Percentiles rank a stretch among this genome's conserved stretches.
Conservation (phyloP, 2,797 vertebrate species). For the Coracias cyanogaster region DNA sequence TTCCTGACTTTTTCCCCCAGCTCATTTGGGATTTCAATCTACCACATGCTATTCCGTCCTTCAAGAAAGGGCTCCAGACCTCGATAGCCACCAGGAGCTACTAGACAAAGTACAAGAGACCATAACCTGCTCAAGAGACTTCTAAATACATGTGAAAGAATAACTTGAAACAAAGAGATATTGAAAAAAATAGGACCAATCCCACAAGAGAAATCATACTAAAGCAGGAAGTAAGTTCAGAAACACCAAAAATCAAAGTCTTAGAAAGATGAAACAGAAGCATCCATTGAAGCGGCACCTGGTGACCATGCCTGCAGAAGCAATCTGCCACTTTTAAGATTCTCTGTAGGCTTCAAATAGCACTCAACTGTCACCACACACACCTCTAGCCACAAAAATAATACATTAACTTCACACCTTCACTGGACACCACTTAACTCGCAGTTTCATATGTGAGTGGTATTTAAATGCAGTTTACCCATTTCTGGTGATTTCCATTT, state of each 20-base stretch:
- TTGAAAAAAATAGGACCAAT: background rate
- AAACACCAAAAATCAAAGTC: background rate
- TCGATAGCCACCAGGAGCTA: rapidly evolving
- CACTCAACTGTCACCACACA: background rate
- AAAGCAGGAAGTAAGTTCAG: background rate
- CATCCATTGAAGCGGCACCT: background rate
- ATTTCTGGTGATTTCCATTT: constrained; percentile 78
- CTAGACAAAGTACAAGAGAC: background rate
- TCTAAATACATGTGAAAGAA: background rate
- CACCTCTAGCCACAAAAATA: background rate
- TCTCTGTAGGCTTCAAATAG: background rate
- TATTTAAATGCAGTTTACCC: constrained; percentile 32
- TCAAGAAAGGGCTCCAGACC: background rate
- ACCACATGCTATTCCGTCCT: background rate
- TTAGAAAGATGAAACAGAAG: background rate
- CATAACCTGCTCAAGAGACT: background rate
- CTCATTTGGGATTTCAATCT: background rate
- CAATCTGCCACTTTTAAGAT: background rate
- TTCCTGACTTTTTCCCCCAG: background rate
- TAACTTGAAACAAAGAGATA: background rate
- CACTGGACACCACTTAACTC: background rate
- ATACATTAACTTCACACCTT: background rate
- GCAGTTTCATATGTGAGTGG: rapidly evolving
- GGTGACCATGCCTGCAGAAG: background rate
- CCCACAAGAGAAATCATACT: background rate